Evolutionary conservation across 2,888 invertebrate genomes (phyloP), one percentile per base, ranked within the genome.

Genomic region (Agrotis exclamationis): DNA sequence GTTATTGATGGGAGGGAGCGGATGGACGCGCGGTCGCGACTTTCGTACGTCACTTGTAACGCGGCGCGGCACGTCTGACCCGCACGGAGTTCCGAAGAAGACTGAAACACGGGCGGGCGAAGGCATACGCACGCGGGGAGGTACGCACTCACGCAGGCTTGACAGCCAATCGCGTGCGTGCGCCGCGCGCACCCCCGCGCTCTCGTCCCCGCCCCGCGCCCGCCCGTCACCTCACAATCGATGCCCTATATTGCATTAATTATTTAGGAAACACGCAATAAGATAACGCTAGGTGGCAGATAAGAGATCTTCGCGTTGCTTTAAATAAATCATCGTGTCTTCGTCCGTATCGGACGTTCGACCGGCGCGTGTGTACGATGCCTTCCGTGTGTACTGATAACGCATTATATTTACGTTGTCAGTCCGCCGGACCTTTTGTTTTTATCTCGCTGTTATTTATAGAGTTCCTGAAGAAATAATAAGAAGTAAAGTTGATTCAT

Each of bases 191-290:
- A 94, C 95, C 94, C 95, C 95, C 94, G 92, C 93, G 84, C 93
- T 87, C 88, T 91, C 84, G 84, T 88, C 83, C 89, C 91, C 93
- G 90, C 93, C 93, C 93, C 91, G 91, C 94, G 80, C 89, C 91
- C 93, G 89, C 92, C 95, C 93, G 92, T 93, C 96, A 95, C 95
- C 95, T 96, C 93, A 96, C 95, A 96, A 96, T 96, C 96, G 96
- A 96, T 96, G 96, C 96, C 96, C 96, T 96, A 96, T 95, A 96
- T 96, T 96, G 96, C 96, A 96, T 96, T 96, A 96, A 96, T 96
- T 96, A 96, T 96, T 96, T 96, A 96, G 95, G 96, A 96, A 96
- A 95, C 96, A 96, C 96, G 96, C 96, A 96, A 96, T 96, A 95
- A 96, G 96, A 96, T 96, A 96, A 96, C 96, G 93, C 93, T 91